Evolutionary conservation across 1,140 invertebrate species (phyloP), one percentile per base, ranked within the genome.

Genomic region (Agrilus planipennis): DNA sequence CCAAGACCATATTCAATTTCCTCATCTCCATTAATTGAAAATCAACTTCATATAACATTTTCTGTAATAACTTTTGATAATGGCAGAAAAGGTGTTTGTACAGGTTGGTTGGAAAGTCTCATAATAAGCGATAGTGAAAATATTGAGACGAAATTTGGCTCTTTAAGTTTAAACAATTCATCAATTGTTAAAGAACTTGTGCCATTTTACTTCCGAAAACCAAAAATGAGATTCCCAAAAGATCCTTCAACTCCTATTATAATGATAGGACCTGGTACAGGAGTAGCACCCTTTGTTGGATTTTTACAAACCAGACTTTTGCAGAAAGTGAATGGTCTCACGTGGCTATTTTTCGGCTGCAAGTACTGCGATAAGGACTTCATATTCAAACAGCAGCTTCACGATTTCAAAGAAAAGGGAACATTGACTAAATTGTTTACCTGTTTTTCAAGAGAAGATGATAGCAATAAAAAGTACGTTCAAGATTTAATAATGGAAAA

Each of bases 201-300:
- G 12, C 19, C 3, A 15, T 68, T 83, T 46, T 86, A 75, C 71
- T 73, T 72, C 46, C 71, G 75, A 60, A 71, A 66, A 57, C 73
- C 56, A 51, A 76, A 56, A 46, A 57, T 45, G 54, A 61, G 54
- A 43, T 76, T 67, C 53, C 74, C 57, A 50, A 59, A 51, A 45
- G 70, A 71, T 66, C 51, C 60, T 22, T 11, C 38, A 46, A 58
- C 43, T 51, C 79, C 82, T 25, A 57, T 86, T 22, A 73, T 91
- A 44, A 73, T 91, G 59, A 75, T 92, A 45, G 82, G 79, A 4
- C 75, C 85, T 42, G 89, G 89, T 11, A 89, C 85, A 21, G 89
- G 86, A 10, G 62, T 89, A 16, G 76, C 87, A 6, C 87, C 88
- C 2, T 92, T 87, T 55, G 72, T 73, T 43, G 74, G 76, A 11